phyloP scores from a whole-genome alignment of 2,797 vertebrate species.

The Neosilurus mollespiculum region DNA sequence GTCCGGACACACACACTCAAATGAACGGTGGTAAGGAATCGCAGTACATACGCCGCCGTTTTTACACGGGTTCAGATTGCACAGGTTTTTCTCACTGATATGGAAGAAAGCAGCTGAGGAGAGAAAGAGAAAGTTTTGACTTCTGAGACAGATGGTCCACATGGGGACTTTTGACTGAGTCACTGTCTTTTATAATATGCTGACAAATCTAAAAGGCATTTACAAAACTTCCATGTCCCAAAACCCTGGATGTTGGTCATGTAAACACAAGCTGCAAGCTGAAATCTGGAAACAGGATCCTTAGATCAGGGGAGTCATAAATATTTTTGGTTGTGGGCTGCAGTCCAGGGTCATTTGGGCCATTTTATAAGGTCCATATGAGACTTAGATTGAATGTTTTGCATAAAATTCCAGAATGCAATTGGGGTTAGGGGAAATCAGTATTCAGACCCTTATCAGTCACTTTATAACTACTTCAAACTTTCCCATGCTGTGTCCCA shows the following conservation, averaged over 20 bases:
- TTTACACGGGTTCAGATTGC: conserved; percentile 77
- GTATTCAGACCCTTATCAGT: neutral
- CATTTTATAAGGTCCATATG: neutral
- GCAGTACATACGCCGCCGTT: conserved; percentile 78
- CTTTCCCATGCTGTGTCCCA: too few species aligned
- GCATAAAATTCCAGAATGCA: neutral
- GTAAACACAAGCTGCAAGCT: conserved; percentile 51
- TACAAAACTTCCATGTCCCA: neutral
- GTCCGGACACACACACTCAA: conserved; percentile 80
- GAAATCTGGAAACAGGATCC: conserved; percentile 39
- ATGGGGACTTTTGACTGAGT: conserved; percentile 9
- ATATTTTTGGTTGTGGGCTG: neutral
- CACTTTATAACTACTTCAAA: too few species aligned
- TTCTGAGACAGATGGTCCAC: neutral
- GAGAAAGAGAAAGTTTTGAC: conserved; percentile 1
- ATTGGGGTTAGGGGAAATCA: neutral
- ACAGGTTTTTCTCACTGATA: conserved; percentile 64
- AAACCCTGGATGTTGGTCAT: neutral
- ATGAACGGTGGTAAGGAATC: conserved; percentile 50
- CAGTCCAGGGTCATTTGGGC: neutral
- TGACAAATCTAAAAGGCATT: neutral
- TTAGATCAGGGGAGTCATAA: neutral
- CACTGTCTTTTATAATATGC: neutral
- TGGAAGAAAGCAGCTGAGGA: conserved; percentile 14
- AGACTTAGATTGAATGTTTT: neutral